phyloP scores from a whole-genome alignment of 2,888 invertebrate genomes.

The Bruchidius siliquastri region DNA sequence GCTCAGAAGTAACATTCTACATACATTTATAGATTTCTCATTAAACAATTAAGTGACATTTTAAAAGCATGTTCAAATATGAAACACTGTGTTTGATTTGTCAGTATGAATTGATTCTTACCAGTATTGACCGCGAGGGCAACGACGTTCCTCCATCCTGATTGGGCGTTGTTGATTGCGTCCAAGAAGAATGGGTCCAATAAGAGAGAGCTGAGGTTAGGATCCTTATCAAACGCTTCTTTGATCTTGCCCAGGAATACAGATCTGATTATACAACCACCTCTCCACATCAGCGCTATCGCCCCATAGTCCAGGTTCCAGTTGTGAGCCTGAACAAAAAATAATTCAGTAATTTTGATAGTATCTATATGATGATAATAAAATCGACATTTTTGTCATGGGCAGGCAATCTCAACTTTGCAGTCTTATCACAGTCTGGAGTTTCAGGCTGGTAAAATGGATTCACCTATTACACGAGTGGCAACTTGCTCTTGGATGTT shows the following conservation, averaged over 20 bases:
- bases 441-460: too few relatives aligned
- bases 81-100: too few relatives aligned
- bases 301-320: conserved; percentile 98
- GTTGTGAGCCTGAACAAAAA: conserved; percentile 58
- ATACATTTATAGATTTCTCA: too few relatives aligned
- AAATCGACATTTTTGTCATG: too few relatives aligned
- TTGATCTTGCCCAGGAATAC: conserved; percentile 88
- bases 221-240: conserved; percentile 86
- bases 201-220: conserved; percentile 78
- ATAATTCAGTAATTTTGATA: neutral
- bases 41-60: too few relatives aligned
- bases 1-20: too few relatives aligned
- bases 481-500: too few relatives aligned
- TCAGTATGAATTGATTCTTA: conserved; percentile 13
- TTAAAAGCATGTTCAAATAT: too few relatives aligned
- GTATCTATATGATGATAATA: too few relatives aligned
- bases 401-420: too few relatives aligned
- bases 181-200: conserved; percentile 89
- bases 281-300: conserved; percentile 99
- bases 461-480: too few relatives aligned
- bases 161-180: conserved; percentile 76
- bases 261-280: conserved; percentile 96
- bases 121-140: conserved; percentile 54
- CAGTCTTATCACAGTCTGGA: too few relatives aligned
- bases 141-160: conserved; percentile 82